Percentiles rank a stretch among this genome's conserved stretches.
Evolutionary conservation across 2,797 vertebrate genomes (phyloP).

Genomic region (Loris lydekkerianus): DNA sequence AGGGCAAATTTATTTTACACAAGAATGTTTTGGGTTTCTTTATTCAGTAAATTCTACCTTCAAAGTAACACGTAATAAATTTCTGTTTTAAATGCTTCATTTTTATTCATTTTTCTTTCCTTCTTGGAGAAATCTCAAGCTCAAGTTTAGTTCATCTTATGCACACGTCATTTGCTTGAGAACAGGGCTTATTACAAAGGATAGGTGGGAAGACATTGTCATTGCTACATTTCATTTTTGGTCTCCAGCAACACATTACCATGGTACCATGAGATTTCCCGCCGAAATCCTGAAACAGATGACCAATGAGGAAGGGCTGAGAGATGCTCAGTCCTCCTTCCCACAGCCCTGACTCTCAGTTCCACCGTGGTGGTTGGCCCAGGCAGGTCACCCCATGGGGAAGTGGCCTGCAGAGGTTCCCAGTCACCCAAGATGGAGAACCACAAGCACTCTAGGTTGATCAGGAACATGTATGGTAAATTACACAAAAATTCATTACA

Average conservation of each 20-base stretch:
- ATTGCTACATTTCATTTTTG: fast-evolving
- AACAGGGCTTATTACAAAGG: fast-evolving
- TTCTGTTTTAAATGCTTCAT: background rate
- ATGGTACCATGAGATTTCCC: background rate
- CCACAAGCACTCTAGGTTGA: background rate
- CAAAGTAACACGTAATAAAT: background rate
- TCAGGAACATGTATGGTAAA: background rate
- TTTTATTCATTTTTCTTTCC: slow-evolving; percentile 3
- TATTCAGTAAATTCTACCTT: background rate
- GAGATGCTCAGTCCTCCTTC: background rate
- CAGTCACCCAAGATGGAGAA: background rate
- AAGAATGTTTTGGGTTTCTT: background rate
- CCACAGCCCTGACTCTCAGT: background rate
- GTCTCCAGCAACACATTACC: too few relatives aligned
- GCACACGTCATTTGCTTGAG: background rate
- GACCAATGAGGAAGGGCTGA: background rate
- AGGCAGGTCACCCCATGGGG: background rate
- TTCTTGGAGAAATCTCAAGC: background rate
- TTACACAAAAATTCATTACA: background rate
- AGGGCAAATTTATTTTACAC: background rate
- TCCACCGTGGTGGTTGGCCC: background rate
- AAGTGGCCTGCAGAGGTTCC: background rate
- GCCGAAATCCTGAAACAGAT: background rate
- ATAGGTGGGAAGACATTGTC: background rate
- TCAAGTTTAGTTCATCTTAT: background rate